These are phyloP conservation scores for Tenthredo notha DNA, from an alignment of 2,888 invertebrate species.

Conservation along the genomic window DNA sequence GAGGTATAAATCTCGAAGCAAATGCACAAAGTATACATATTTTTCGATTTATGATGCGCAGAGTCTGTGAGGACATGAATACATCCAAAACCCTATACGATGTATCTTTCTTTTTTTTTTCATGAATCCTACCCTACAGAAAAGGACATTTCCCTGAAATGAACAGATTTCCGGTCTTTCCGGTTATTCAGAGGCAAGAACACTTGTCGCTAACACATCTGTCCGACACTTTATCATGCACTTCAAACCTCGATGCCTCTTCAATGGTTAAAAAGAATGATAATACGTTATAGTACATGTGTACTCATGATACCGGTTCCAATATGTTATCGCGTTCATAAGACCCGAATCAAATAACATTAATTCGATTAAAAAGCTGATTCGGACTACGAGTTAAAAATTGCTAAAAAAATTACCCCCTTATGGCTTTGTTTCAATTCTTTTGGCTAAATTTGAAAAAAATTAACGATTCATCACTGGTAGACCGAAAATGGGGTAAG, in stretches of 20 bases:
- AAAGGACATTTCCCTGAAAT: not conserved
- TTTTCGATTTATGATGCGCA: not conserved
- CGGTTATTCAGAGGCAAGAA: not conserved
- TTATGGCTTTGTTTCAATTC: not conserved
- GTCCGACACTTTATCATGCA: not conserved
- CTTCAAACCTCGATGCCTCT: not conserved
- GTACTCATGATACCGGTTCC: not conserved
- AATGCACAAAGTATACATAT: not conserved
- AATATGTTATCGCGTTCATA: not conserved
- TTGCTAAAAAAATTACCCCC: not conserved
- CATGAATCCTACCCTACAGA: not conserved
- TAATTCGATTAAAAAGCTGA: not conserved
- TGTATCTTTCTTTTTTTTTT: not conserved
- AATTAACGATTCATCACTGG: not conserved
- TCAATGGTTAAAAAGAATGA: not conserved
- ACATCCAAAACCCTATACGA: not conserved
- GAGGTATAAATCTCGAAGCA: not conserved
- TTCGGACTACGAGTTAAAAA: not conserved
- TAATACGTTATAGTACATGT: not conserved
- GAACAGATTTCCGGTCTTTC: conserved; percentile 12
- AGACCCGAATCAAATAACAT: not conserved
- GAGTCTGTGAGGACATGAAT: not conserved
- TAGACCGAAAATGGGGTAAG: not conserved
- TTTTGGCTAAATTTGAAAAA: not conserved
- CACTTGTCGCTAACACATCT: conserved; percentile 26